Percentiles rank a stretch among this genome's conserved stretches.
Conservation (phyloP, 2,797 vertebrate species). For the Trachops cirrhosus region DNA sequence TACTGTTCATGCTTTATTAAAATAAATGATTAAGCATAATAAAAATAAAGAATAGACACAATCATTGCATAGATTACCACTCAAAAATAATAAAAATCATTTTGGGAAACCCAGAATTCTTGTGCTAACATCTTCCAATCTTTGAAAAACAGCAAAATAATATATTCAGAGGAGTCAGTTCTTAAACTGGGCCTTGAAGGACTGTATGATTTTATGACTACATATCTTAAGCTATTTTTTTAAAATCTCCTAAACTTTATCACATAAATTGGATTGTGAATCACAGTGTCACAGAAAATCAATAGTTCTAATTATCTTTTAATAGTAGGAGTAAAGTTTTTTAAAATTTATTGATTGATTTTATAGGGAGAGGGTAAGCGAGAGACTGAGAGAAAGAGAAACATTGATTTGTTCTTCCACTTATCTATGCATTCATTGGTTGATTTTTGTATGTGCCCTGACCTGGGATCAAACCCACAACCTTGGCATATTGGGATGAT, state of each 20-base stretch:
- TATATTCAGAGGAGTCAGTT: background rate
- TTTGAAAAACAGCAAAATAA: slow-evolving; percentile 1
- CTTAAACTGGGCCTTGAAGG: background rate
- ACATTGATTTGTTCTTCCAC: too few relatives aligned
- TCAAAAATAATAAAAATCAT: background rate
- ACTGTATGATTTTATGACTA: background rate
- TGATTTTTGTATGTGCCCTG: too few relatives aligned
- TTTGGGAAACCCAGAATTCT: background rate
- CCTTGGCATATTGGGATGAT: too few relatives aligned
- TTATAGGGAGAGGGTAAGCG: too few relatives aligned
- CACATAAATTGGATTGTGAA: slow-evolving; percentile 1
- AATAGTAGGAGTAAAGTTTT: background rate
- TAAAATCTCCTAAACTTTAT: background rate
- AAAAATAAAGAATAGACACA: background rate
- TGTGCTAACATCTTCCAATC: background rate
- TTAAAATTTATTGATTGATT: too few relatives aligned
- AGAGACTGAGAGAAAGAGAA: too few relatives aligned
- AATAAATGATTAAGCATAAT: background rate
- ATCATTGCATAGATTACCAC: background rate
- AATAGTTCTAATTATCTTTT: background rate
- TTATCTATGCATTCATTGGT: too few relatives aligned
- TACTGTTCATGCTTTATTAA: background rate
- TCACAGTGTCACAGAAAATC: background rate
- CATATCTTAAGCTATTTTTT: background rate
- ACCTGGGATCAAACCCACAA: too few relatives aligned